These are phyloP conservation scores for Steinernema scapterisci DNA, from an alignment of 2,888 invertebrate species.

Conservation along the genomic window DNA sequence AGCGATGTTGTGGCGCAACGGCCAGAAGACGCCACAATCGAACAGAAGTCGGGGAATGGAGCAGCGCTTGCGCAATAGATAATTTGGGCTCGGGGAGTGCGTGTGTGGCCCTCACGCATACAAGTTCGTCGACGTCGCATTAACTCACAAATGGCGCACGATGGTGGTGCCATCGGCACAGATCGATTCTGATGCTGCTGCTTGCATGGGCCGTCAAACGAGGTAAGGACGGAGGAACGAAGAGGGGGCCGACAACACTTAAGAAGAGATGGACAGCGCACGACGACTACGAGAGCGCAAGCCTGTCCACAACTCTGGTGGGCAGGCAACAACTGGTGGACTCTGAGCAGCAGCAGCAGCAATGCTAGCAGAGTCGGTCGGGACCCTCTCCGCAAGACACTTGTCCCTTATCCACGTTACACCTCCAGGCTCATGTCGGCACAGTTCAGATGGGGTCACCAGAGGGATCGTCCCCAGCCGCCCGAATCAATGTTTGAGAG, in stretches of 20 bases:
- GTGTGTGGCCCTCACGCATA: slow-evolving; percentile 21
- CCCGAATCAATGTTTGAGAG: background rate
- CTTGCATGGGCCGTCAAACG: slow-evolving; percentile 18
- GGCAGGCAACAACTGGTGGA: slow-evolving; percentile 5
- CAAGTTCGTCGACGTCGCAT: slow-evolving; percentile 25
- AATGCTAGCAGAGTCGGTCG: no score
- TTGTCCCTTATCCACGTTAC: background rate
- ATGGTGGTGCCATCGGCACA: slow-evolving; percentile 26
- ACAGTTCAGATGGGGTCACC: background rate
- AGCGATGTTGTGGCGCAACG: background rate
- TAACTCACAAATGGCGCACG: slow-evolving; percentile 27
- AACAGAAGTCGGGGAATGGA: slow-evolving; percentile 6
- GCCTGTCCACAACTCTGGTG: slow-evolving; percentile 8
- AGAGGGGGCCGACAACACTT: slow-evolving; percentile 5
- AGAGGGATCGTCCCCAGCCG: background rate
- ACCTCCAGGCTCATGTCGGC: background rate
- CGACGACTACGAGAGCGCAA: background rate
- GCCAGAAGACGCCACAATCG: background rate
- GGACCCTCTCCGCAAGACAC: background rate
- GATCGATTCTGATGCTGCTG: slow-evolving; percentile 14
- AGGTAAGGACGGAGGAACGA: slow-evolving; percentile 7
- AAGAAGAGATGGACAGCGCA: background rate
- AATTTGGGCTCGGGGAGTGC: slow-evolving; percentile 1
- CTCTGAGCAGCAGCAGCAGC: background rate
- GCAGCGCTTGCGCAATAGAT: slow-evolving; percentile 21